phyloP scores from a whole-genome alignment of 2,797 vertebrate species.

The Ibycter americanus region DNA sequence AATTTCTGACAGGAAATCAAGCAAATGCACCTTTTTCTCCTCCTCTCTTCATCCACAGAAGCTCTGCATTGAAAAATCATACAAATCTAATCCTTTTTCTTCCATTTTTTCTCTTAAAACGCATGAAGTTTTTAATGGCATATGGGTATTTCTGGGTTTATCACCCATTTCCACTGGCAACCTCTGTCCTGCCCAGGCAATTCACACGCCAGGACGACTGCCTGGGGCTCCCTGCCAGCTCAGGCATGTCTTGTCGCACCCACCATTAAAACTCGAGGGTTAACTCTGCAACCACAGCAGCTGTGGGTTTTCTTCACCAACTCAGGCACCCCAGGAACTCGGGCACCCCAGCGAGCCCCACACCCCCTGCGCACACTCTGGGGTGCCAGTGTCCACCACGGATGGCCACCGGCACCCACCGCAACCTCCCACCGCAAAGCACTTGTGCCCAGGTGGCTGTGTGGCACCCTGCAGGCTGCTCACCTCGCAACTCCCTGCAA shows the following conservation, averaged over 20 bases:
- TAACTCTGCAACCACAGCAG: not conserved
- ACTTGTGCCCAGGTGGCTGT: not conserved
- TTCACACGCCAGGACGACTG: not conserved
- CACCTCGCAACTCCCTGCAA: not conserved
- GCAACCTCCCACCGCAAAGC: not conserved
- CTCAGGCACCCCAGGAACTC: not conserved
- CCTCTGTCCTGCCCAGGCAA: not conserved
- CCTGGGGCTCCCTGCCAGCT: not conserved
- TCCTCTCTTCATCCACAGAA: not conserved
- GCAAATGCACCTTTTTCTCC: not conserved
- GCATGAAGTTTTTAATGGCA: not conserved
- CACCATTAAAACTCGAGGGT: not conserved
- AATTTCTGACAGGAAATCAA: not conserved
- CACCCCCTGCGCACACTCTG: accelerated
- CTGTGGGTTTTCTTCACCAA: not conserved
- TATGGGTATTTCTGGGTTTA: not conserved
- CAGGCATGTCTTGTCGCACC: not conserved
- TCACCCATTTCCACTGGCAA: not conserved
- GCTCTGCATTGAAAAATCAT: not conserved
- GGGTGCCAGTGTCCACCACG: accelerated
- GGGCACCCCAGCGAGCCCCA: too few species aligned
- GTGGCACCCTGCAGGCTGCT: not conserved
- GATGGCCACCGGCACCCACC: not conserved
- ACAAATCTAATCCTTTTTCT: not conserved
- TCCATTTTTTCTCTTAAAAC: not conserved